Percentiles rank a stretch among this genome's conserved stretches.
Evolutionary conservation across 2,797 vertebrate species (phyloP).

Genomic region (Sebastes nivosus): DNA sequence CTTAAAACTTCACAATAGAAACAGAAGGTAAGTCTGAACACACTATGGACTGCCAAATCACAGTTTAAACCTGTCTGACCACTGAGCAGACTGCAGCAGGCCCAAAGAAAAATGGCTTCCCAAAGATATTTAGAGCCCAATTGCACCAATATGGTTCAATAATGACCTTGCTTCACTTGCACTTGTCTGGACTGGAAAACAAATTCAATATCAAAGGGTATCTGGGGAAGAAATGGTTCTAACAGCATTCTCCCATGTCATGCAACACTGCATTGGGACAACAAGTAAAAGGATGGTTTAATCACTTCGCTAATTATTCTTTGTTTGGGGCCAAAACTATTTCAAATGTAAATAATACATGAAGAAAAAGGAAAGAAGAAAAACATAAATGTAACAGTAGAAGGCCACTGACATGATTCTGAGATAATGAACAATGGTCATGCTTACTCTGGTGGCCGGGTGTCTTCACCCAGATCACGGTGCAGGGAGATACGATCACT

Average conservation of each 20-base stretch:
- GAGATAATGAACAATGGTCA: not conserved
- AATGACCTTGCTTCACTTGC: not conserved
- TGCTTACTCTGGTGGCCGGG: constrained; percentile 85
- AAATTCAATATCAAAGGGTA: not conserved
- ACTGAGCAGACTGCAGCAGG: not conserved
- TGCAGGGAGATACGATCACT: constrained; percentile 89
- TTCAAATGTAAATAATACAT: not conserved
- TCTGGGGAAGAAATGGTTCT: not conserved
- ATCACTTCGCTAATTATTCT: not conserved
- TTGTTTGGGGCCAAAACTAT: not conserved
- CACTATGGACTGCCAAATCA: not conserved
- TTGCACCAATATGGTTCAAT: not conserved
- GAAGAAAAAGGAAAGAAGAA: not conserved
- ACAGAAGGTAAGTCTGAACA: too few relatives aligned
- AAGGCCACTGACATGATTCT: not conserved
- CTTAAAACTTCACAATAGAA: not conserved
- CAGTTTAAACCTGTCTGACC: not conserved
- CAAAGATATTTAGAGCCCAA: not conserved
- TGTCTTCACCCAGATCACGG: constrained; percentile 85
- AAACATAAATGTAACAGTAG: not conserved
- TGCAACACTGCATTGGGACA: not conserved
- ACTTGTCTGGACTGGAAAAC: not conserved
- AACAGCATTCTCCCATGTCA: not conserved
- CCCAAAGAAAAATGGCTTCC: not conserved
- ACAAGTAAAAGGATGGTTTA: not conserved